These are phyloP conservation scores for Zoroaster sp. DNA, from an alignment of 53 echinoderm and acorn worm species.

Conservation along the genomic window DNA sequence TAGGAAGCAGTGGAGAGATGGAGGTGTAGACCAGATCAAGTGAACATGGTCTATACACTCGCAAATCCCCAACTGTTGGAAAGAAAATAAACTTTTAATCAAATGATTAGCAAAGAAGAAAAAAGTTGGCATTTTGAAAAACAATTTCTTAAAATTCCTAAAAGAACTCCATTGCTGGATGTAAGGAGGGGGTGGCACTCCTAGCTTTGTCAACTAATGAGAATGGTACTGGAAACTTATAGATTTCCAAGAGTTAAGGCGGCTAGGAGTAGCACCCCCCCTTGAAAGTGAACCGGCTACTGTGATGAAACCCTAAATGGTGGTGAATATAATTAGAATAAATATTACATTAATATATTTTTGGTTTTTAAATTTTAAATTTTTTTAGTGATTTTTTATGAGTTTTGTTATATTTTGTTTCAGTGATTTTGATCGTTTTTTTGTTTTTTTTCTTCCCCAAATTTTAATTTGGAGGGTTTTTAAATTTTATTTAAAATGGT, in stretches of 20 bases:
- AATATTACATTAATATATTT: background rate
- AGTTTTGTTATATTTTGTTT: background rate
- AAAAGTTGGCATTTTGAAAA: background rate
- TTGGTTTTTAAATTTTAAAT: background rate
- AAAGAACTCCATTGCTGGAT: background rate
- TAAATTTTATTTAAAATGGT: background rate
- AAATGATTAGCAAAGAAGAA: background rate
- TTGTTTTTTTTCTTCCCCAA: too few species aligned
- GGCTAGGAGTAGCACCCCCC: background rate
- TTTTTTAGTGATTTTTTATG: background rate
- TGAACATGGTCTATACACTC: background rate
- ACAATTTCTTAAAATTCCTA: background rate
- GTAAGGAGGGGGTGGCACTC: background rate
- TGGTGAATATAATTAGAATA: background rate
- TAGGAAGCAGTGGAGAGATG: background rate
- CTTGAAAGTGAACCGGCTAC: too few species aligned
- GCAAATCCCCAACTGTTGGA: background rate
- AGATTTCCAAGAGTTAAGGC: background rate
- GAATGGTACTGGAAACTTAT: background rate
- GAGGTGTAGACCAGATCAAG: background rate
- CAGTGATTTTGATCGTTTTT: background rate
- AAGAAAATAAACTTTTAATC: background rate
- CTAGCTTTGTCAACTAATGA: background rate
- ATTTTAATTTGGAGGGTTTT: background rate
- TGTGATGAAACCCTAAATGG: background rate